phyloP scores from a whole-genome alignment of 1,140 invertebrate species.

The Ericerus pela region DNA sequence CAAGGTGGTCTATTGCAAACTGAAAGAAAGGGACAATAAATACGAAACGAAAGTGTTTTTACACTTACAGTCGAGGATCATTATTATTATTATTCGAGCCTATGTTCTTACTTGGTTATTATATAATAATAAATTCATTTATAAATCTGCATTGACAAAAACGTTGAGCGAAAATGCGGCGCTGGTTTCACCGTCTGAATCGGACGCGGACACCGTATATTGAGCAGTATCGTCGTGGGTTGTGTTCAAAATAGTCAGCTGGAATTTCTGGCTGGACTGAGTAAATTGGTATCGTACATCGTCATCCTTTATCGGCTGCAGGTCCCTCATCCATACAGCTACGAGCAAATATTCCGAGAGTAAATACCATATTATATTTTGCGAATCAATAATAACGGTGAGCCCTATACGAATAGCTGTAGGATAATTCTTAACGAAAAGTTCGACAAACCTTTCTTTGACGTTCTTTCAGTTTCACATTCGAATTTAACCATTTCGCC shows the following conservation, averaged over 20 bases:
- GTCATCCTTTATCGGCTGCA: conserved; percentile 60
- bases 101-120: no score
- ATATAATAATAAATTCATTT: neutral
- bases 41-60: no score
- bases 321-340: conserved; percentile 79
- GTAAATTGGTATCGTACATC: conserved; percentile 65
- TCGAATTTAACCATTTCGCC: conserved; percentile 65
- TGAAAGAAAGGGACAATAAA: no score
- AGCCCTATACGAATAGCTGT: neutral
- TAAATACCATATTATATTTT: neutral
- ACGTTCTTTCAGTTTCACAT: conserved; percentile 56
- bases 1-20: no score
- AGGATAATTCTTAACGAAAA: neutral
- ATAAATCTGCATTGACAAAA: conserved; percentile 7
- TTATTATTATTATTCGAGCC: no score
- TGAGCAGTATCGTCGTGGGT: conserved; percentile 70
- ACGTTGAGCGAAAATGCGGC: conserved; percentile 80
- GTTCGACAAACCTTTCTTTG: conserved; percentile 48
- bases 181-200: conserved; percentile 63
- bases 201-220: conserved; percentile 72
- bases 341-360: conserved; percentile 21
- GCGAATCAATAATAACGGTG: neutral
- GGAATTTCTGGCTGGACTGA: conserved; percentile 60
- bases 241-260: conserved; percentile 54
- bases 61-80: no score